Evolutionary conservation across 1,140 invertebrate genomes (phyloP).

Genomic region (Prorops nasuta): DNA sequence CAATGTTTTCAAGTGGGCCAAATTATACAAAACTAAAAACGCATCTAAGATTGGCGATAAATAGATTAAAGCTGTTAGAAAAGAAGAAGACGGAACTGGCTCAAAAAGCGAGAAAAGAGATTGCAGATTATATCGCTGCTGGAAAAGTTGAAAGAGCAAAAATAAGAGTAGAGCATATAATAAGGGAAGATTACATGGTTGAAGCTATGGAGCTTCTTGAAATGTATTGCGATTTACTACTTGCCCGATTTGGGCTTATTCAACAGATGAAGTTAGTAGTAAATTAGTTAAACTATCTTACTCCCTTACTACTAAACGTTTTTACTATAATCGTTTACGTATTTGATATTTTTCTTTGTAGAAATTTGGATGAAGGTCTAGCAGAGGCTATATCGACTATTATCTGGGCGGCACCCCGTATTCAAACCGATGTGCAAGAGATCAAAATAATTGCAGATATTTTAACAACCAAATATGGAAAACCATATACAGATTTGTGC

Average conservation of each 20-base stretch:
- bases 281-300: neutral
- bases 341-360: conserved; percentile 42
- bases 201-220: conserved; percentile 99
- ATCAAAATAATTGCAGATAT: conserved; percentile 92
- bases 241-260: conserved; percentile 95
- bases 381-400: conserved; percentile 94
- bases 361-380: conserved; percentile 90
- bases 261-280: conserved; percentile 91
- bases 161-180: conserved; percentile 97
- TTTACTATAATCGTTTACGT: neutral
- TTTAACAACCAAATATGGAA: conserved; percentile 90
- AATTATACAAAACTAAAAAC: conserved; percentile 97
- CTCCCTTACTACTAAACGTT: conserved; percentile 1
- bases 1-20: conserved; percentile 83
- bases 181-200: conserved; percentile 97
- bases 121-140: conserved; percentile 90
- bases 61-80: conserved; percentile 91
- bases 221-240: conserved; percentile 98
- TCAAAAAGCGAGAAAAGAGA: conserved; percentile 94
- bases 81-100: conserved; percentile 98
- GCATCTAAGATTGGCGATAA: conserved; percentile 87
- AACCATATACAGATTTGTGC: conserved; percentile 85
- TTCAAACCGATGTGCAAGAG: conserved; percentile 81
- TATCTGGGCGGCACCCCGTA: conserved; percentile 93
- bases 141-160: conserved; percentile 92